Conservation (phyloP, 1,140 invertebrate genomes). For the Hycleus phaleratus region DNA sequence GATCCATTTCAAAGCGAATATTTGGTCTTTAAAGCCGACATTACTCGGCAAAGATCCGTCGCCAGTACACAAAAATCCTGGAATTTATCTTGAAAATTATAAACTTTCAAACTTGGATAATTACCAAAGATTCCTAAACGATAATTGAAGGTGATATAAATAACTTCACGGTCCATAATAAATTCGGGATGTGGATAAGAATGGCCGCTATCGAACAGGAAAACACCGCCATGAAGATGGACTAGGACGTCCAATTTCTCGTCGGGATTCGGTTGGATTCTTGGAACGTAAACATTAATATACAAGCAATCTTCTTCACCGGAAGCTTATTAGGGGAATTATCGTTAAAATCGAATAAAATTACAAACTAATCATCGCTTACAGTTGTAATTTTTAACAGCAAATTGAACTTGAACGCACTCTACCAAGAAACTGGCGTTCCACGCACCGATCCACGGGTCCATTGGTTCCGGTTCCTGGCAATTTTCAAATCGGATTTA, state of each 20-base stretch:
- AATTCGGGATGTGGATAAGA: conserved; percentile 40
- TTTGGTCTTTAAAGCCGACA: conserved; percentile 53
- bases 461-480: not conserved
- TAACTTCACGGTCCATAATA: conserved; percentile 50
- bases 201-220: conserved; percentile 44
- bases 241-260: conserved; percentile 45
- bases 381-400: not conserved
- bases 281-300: conserved; percentile 20
- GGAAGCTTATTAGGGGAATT: not conserved
- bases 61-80: conserved; percentile 25
- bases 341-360: no score
- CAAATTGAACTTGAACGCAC: not conserved
- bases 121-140: conserved; percentile 45
- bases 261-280: conserved; percentile 12
- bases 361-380: no score
- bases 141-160: conserved; percentile 57
- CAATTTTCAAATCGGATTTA: not conserved
- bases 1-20: conserved; percentile 48
- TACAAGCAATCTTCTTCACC: conserved; percentile 18
- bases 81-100: no score
- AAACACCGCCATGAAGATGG: conserved; percentile 52
- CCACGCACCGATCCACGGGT: not conserved
- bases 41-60: conserved; percentile 40
- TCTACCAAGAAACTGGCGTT: not conserved
- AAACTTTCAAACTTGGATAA: no score